These are phyloP conservation scores for Odontophorus gujanensis DNA, from an alignment of 2,113 vertebrate species.

Conservation along the genomic window DNA sequence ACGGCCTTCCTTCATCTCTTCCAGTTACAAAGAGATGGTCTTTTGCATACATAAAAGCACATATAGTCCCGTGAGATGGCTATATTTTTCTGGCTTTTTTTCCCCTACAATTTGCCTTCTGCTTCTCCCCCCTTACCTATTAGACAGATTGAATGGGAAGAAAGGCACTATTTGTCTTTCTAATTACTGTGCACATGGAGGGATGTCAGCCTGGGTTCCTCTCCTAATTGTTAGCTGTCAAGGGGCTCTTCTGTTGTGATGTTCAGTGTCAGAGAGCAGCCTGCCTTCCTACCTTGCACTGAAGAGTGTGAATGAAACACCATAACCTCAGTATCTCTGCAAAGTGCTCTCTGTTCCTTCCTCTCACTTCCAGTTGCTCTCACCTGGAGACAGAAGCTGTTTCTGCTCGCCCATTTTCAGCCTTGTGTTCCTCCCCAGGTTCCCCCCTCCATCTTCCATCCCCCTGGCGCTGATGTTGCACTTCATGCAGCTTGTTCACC, in stretches of 20 bases:
- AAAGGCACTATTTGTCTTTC: slow-evolving; percentile 22
- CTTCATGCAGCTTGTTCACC: slow-evolving; percentile 48
- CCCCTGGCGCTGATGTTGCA: slow-evolving; percentile 17
- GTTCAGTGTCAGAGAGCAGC: not conserved
- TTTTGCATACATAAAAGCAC: not conserved
- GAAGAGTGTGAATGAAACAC: not conserved
- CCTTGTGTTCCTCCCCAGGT: not conserved
- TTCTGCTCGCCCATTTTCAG: not conserved
- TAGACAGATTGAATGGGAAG: slow-evolving; percentile 32
- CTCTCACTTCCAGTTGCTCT: not conserved
- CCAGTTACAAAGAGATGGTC: not conserved
- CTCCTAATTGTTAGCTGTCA: slow-evolving; percentile 20
- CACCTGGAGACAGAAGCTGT: not conserved
- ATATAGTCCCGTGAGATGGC: not conserved
- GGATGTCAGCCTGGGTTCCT: not conserved
- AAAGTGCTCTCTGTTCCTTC: not conserved
- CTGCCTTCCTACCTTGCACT: not conserved
- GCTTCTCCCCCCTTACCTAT: not conserved
- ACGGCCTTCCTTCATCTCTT: not conserved
- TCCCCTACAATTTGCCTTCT: not conserved
- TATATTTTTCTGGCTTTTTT: not conserved
- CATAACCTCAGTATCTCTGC: not conserved
- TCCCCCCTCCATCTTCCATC: not conserved
- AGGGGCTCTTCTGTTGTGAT: not conserved
- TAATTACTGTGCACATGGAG: slow-evolving; percentile 50